Base-by-base conservation (phyloP, 2,797 vertebrate genomes). In the Anableps anableps region DNA sequence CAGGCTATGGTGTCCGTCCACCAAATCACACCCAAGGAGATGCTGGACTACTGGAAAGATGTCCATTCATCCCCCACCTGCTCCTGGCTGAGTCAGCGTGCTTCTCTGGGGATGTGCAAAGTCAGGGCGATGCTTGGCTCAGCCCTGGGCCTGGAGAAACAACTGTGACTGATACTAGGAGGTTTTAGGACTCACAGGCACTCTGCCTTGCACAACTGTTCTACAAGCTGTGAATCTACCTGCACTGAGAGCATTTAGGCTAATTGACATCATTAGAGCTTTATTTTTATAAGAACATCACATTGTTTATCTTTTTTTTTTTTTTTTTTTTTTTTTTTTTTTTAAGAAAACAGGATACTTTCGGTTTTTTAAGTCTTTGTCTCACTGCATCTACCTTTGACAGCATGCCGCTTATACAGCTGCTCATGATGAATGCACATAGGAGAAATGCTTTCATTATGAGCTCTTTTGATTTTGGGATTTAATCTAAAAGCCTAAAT, bases 1-100 rank as follows among this genome's bases (percentile, higher is more conserved):
- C 95, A 96, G 71, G 95, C 94, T 47, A 96, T 98, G 93, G 94
- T 96, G 80, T 97, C 96, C 0, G 92, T 97, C 23, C 97, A 98
- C 85, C 94, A 91, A n/a, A 76, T 96, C 76, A 72, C 94, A 10
- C 95, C 97, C 74, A 88, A 83, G 77, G 93, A 96, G 78, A 96
- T 97, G 96, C 88, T 95, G 62, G 90, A 87, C 7, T 95, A 94
- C 82, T 98, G 97, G 97, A 85, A 88, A 4, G 83, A 92, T 14
- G 66, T 89, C 55, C 90, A 92, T 43, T 83, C 88, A 13, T 68
- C 88, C 0, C 88, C 92, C 3, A 89, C 92, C 2, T 98, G 97
- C 88, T 95, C 96, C n/a, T 95, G 94, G 95, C 64, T 96, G 71
- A 92, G 94, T 31, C 43, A 88, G 0, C 85, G 90, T 0, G 88